Percentiles rank a stretch among this genome's conserved stretches.
Conservation (phyloP, 2,113 vertebrate species). For the Nothocercus nigrocapillus region DNA sequence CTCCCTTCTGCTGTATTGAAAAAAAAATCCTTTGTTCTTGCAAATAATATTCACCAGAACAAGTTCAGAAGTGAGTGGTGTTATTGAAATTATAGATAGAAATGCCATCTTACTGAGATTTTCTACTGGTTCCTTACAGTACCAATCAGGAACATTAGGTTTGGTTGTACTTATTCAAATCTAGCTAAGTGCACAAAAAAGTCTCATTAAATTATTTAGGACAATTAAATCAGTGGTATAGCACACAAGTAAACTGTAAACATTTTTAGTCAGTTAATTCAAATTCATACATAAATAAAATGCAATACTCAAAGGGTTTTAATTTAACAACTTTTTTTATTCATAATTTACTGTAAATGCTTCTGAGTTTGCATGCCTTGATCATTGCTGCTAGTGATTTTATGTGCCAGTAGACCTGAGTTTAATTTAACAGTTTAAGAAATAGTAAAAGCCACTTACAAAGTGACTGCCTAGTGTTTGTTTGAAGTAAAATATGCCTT, state of each 20-base stretch:
- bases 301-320: conserved; percentile 83
- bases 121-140: neutral
- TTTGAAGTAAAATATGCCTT: conserved; percentile 68
- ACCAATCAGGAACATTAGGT: conserved; percentile 29
- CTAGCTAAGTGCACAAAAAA: conserved; percentile 16
- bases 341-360: conserved; percentile 80
- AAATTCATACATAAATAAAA: conserved; percentile 73
- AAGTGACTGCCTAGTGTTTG: conserved; percentile 78
- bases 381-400: conserved; percentile 84
- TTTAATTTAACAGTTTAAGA: conserved; percentile 79
- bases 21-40: neutral
- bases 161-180: conserved; percentile 30
- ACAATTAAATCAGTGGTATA: conserved; percentile 50
- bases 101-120: conserved; percentile 13
- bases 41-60: neutral
- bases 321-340: conserved; percentile 77
- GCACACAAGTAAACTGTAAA: conserved; percentile 47
- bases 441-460: conserved; percentile 85
- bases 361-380: conserved; percentile 83
- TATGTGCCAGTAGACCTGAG: conserved; percentile 81
- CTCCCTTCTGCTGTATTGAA: neutral
- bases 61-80: neutral
- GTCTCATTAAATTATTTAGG: conserved; percentile 47
- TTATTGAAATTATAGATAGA: neutral
- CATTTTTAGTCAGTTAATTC: conserved; percentile 65